phyloP scores from a whole-genome alignment of 2,113 vertebrate genomes.

The Atrichornis clamosus region DNA sequence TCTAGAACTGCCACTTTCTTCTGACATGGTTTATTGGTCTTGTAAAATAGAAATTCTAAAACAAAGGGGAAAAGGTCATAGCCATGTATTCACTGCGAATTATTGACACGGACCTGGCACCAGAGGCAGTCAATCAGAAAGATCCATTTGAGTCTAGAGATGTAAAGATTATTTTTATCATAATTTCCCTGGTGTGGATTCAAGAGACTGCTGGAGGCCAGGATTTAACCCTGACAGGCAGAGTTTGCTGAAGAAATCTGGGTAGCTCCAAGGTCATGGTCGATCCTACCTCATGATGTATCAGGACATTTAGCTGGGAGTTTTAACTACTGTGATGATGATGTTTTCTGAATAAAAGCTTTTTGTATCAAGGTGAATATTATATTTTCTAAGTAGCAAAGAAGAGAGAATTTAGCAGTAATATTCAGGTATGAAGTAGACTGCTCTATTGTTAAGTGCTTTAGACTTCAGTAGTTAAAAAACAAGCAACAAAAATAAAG shows the following conservation, averaged over 20 bases:
- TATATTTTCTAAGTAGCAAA: not conserved
- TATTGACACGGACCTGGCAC: not conserved
- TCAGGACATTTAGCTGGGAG: not conserved
- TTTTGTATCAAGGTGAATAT: not conserved
- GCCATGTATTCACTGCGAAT: conserved; percentile 14
- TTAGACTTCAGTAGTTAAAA: not conserved
- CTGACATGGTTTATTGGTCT: conserved; percentile 37
- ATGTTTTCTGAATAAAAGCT: not conserved
- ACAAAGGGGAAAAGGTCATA: conserved; percentile 52
- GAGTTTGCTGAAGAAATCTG: not conserved
- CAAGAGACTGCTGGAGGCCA: not conserved
- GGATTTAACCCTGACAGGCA: not conserved
- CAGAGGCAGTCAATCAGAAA: conserved; percentile 43
- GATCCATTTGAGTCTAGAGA: conserved; percentile 23
- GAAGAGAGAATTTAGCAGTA: not conserved
- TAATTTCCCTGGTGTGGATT: conserved; percentile 22
- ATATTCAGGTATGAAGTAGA: not conserved
- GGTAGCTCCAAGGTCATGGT: not conserved
- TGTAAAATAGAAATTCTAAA: conserved; percentile 48
- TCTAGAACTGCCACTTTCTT: not conserved
- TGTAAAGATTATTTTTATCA: conserved; percentile 56
- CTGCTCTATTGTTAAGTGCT: not conserved
- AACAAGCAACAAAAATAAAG: not conserved
- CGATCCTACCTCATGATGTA: not conserved
- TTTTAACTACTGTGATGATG: not conserved